Percentiles rank a stretch among this genome's conserved stretches.
These are phyloP conservation scores for Mamestra brassicae DNA, from an alignment of 2,888 invertebrate species.

Conservation along the genomic window DNA sequence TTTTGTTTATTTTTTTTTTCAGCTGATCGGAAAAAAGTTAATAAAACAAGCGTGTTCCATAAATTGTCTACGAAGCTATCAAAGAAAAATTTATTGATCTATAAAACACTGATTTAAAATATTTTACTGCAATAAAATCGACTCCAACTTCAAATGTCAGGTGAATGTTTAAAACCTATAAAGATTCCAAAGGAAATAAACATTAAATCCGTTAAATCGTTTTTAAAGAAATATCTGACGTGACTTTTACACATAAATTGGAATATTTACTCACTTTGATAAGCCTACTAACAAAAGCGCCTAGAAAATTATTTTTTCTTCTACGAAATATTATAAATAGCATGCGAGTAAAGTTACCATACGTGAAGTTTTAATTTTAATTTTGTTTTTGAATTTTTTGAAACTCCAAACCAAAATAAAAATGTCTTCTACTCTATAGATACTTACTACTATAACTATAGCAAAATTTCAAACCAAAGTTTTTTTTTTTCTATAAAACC, in stretches of 20 bases:
- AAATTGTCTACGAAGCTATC: constrained; percentile 16
- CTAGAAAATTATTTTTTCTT: not conserved
- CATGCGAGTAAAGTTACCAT: too few relatives aligned
- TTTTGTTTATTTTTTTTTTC: too few relatives aligned
- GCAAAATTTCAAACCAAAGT: too few relatives aligned
- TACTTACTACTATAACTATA: too few relatives aligned
- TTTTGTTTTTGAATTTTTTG: too few relatives aligned
- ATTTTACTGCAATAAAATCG: constrained; percentile 14
- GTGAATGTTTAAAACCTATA: constrained; percentile 26
- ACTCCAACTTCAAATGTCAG: constrained; percentile 14
- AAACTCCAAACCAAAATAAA: not conserved
- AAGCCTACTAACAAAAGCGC: not conserved
- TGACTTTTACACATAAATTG: not conserved
- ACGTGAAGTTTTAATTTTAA: too few relatives aligned
- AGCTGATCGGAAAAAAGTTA: not conserved
- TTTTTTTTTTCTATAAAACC: too few relatives aligned
- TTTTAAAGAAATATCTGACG: not conserved
- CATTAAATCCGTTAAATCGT: not conserved
- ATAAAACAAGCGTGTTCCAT: constrained; percentile 15
- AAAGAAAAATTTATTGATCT: constrained; percentile 20
- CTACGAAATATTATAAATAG: too few relatives aligned
- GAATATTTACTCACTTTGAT: not conserved
- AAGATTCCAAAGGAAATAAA: constrained; percentile 24
- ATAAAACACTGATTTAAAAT: constrained; percentile 42
- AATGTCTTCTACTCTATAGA: not conserved